Evolutionary conservation across 2,888 invertebrate genomes (phyloP).

Genomic region (Lithosia quadra): DNA sequence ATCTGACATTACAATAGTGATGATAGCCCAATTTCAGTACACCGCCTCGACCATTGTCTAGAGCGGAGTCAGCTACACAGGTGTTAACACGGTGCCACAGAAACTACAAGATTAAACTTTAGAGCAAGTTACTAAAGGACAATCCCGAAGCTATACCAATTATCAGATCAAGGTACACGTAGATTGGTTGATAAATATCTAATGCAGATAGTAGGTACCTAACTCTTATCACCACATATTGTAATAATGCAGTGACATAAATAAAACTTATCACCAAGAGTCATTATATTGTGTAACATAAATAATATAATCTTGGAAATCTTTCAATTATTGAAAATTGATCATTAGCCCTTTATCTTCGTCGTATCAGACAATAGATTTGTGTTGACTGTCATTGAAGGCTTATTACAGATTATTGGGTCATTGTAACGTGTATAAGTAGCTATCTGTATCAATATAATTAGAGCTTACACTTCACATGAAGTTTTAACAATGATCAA

Average conservation of each 20-base stretch:
- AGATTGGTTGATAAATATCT: constrained; percentile 6
- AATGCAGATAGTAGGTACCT: neutral
- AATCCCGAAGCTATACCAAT: neutral
- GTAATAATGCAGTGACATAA: neutral
- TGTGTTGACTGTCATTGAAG: neutral
- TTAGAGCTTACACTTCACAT: neutral
- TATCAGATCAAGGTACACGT: neutral
- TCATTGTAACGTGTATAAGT: neutral
- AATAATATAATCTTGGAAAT: neutral
- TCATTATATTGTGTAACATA: no score
- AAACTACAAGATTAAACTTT: neutral
- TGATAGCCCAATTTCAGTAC: no score
- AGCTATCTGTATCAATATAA: neutral
- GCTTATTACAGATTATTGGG: neutral
- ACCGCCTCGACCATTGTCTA: neutral
- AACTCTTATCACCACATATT: neutral
- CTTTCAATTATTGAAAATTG: neutral
- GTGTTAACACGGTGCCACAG: neutral
- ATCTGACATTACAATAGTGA: neutral
- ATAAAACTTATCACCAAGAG: neutral
- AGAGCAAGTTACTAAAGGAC: neutral
- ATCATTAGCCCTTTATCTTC: neutral
- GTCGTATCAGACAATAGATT: neutral
- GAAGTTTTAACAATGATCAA: neutral
- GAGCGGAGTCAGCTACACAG: no score